Evolutionary conservation across 2,113 vertebrate species (phyloP).

Genomic region (Pica pica): DNA sequence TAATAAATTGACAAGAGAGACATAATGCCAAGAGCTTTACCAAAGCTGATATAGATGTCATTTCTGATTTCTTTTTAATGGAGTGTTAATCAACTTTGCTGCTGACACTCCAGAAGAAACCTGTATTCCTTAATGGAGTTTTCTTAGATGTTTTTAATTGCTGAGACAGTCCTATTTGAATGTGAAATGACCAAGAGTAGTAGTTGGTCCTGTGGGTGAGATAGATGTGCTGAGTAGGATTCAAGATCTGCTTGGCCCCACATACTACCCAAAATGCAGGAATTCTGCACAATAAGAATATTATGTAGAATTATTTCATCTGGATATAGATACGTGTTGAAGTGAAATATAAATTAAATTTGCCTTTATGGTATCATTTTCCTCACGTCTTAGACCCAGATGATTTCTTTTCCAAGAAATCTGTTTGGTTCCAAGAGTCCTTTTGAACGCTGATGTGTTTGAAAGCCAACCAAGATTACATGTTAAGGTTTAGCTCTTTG

Average conservation of each 20-base stretch:
- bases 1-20: background rate
- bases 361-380: background rate
- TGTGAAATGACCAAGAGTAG: background rate
- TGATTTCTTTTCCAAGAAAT: background rate
- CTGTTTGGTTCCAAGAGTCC: background rate
- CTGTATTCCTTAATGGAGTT: background rate
- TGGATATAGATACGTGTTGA: background rate
- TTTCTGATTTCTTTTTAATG: background rate
- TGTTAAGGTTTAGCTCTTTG: slow-evolving; percentile 23
- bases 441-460: background rate
- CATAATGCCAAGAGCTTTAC: background rate
- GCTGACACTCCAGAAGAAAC: background rate
- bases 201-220: background rate
- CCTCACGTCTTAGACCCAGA: background rate
- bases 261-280: background rate
- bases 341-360: background rate
- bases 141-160: background rate
- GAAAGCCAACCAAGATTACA: slow-evolving; percentile 25
- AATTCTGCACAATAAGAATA: background rate
- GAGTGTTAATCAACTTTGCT: background rate
- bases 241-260: background rate
- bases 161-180: background rate
- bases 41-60: background rate
- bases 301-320: background rate
- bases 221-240: too few relatives aligned